Base-by-base conservation (phyloP, 2,888 invertebrate genomes). In the Diploptera punctata region DNA sequence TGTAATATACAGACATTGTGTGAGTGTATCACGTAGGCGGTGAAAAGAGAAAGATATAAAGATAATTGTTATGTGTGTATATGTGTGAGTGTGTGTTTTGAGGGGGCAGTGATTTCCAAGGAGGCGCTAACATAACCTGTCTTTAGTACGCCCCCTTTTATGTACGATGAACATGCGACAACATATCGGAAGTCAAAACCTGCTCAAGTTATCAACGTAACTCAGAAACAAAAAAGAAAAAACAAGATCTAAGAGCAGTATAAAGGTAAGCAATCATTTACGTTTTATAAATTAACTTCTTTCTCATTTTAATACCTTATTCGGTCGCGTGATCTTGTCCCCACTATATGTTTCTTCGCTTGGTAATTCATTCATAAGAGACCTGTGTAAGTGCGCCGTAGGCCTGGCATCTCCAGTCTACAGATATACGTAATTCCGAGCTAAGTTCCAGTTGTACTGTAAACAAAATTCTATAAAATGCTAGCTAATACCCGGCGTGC, bases 81-180 rank as follows among this genome's bases (percentile, higher is more conserved):
- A 29, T 24, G 57, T 29, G 57, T 57, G 57, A n/a, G 57, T 57
- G 26, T 57, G n/a, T 49, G 33, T 49, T 52, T 10, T 52, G 52
- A 52, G 52, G 52, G 52, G 52, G 52, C 52, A 52, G 57, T 29
- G 57, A 57, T 29, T 57, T 57, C 13, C 24, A 24, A 52, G 52
- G 52, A 52, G 52, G 24, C 4, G 21, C 52, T 13, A 21, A 2
- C 1, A 24, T 52, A 52, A 52, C 52, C 2, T 52, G 52, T 9
- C 7, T 21, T 9, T 1, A 13, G 3, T 29, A 57, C 57, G 57
- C 57, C 57, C 57, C 57, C 29, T 54, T 29, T 57, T 24, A 57
- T 57, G 21, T 29, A 57, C 29, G 29, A 29, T 57, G 57, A 16
- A 29, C 26, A 1, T 57, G 16, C 57, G 29, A 29, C n/a, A 57